phyloP scores from a whole-genome alignment of 2,797 vertebrate species.

The Mus caroli region DNA sequence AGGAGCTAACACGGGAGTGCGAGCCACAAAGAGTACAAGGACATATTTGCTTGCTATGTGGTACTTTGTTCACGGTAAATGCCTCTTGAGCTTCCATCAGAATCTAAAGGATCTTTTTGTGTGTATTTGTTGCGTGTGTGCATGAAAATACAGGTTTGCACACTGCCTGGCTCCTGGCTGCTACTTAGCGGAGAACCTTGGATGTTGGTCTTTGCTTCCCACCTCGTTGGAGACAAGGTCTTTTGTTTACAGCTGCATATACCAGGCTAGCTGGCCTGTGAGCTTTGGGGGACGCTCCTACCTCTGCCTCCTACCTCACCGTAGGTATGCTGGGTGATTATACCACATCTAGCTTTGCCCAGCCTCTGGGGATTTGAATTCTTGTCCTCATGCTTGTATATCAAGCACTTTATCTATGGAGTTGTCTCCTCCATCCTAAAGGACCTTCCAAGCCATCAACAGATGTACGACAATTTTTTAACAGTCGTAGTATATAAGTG shows the following conservation, averaged over 20 bases:
- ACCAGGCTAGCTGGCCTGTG: background rate
- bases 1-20: background rate
- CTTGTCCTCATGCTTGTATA: background rate
- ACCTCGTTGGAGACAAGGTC: background rate
- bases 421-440: background rate
- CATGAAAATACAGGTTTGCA: background rate
- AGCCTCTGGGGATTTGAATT: background rate
- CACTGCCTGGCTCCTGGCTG: background rate
- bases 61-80: background rate
- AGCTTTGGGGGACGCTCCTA: background rate
- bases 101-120: background rate
- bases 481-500: conserved; percentile 5
- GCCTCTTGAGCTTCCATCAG: background rate
- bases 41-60: background rate
- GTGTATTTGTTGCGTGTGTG: too few relatives aligned
- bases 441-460: background rate
- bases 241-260: background rate
- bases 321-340: background rate
- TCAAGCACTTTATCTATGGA: background rate
- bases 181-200: background rate
- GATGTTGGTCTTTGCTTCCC: background rate
- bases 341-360: background rate
- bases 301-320: background rate
- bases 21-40: background rate
- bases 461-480: conserved; percentile 24